phyloP scores from a whole-genome alignment of 2,888 invertebrate genomes.

The Camptogramma bilineatum region DNA sequence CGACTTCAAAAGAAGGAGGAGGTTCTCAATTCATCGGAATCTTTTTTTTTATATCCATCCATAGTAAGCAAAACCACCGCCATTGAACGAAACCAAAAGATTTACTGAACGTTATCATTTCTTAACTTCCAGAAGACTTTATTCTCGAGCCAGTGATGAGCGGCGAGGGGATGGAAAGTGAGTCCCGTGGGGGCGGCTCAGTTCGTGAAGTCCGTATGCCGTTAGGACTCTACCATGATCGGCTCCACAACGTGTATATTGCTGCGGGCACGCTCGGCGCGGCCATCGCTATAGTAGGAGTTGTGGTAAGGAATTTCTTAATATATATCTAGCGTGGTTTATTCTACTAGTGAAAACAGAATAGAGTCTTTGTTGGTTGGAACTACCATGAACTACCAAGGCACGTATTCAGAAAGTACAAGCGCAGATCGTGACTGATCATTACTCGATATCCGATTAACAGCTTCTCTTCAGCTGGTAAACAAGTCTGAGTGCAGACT shows the following conservation, averaged over 20 bases:
- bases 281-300: conserved; percentile 90
- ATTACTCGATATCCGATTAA: too few relatives aligned
- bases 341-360: too few relatives aligned
- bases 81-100: background rate
- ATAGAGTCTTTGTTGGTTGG: too few relatives aligned
- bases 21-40: too few relatives aligned
- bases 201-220: conserved; percentile 84
- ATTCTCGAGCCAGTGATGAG: conserved; percentile 88
- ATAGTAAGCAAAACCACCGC: too few relatives aligned
- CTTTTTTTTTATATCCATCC: too few relatives aligned
- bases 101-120: background rate
- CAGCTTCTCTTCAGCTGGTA: too few relatives aligned
- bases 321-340: background rate
- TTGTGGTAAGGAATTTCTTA: conserved; percentile 85
- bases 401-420: too few relatives aligned
- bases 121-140: conserved; percentile 86
- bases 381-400: too few relatives aligned
- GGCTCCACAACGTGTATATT: conserved; percentile 91
- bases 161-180: conserved; percentile 58
- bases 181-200: conserved; percentile 58
- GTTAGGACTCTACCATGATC: conserved; percentile 86
- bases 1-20: too few relatives aligned
- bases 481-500: too few relatives aligned
- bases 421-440: too few relatives aligned
- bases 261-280: conserved; percentile 91